phyloP scores from a whole-genome alignment of 2,797 vertebrate species.

The Pangasius larnaudii region DNA sequence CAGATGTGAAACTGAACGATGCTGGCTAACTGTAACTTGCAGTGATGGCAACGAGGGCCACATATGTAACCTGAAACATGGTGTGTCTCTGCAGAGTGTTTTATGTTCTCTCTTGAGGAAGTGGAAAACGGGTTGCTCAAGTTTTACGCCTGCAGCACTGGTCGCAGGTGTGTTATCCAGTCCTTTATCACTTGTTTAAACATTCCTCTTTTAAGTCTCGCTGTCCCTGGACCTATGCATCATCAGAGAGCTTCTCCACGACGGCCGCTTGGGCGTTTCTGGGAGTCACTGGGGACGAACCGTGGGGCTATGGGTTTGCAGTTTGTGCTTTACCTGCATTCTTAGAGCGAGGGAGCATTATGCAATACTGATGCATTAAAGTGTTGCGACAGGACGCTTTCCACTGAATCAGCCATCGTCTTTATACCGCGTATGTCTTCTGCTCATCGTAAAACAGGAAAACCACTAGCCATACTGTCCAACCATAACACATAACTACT shows the following conservation, averaged over 20 bases:
- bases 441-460: slow-evolving; percentile 38
- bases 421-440: not conserved
- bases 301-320: not conserved
- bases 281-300: not conserved
- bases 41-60: not conserved
- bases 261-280: not conserved
- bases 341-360: not conserved
- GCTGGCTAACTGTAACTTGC: not conserved
- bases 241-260: not conserved
- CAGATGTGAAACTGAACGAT: not conserved
- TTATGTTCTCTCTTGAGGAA: slow-evolving; percentile 58
- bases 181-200: slow-evolving; percentile 55
- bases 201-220: slow-evolving; percentile 64
- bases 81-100: slow-evolving; percentile 53
- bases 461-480: slow-evolving; percentile 18
- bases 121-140: slow-evolving; percentile 77
- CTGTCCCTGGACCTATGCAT: not conserved
- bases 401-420: not conserved
- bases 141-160: slow-evolving; percentile 61
- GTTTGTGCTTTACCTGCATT: not conserved
- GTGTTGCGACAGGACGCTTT: slow-evolving; percentile 18
- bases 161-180: slow-evolving; percentile 55
- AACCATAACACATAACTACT: slow-evolving; percentile 22
- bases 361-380: not conserved
- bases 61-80: slow-evolving; percentile 58